Evolutionary conservation across 2,797 vertebrate species (phyloP).

Genomic region (Poeciliopsis presidionis): DNA sequence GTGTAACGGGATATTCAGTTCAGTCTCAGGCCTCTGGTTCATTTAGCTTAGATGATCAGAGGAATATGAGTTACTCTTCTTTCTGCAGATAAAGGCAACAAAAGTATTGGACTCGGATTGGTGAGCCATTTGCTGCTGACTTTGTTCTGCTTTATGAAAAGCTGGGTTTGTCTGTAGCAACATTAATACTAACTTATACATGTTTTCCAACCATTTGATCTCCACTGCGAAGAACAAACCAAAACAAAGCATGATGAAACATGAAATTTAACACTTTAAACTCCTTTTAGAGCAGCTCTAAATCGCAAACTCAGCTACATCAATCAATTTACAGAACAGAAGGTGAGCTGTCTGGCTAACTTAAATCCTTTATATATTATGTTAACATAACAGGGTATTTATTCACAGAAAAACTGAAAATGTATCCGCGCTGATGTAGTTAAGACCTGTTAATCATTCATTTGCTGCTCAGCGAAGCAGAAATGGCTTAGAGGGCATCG

Average conservation of each 20-base stretch:
- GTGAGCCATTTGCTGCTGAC: conserved; percentile 32
- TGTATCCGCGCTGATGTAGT: not conserved
- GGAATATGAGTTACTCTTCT: conserved; percentile 41
- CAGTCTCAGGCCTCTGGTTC: conserved; percentile 49
- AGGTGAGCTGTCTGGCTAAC: not conserved
- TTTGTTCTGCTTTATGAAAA: conserved; percentile 34
- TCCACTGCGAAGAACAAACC: not conserved
- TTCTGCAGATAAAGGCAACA: conserved; percentile 48
- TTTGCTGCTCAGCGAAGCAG: not conserved
- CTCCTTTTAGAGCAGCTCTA: not conserved
- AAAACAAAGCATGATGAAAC: not conserved
- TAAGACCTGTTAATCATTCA: not conserved
- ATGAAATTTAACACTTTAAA: not conserved
- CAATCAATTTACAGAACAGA: not conserved
- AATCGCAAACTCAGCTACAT: not conserved
- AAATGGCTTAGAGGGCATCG: not conserved
- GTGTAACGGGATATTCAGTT: conserved; percentile 44
- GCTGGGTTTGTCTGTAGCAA: not conserved
- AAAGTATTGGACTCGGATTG: conserved; percentile 50
- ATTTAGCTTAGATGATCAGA: conserved; percentile 57
- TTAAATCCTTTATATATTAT: not conserved
- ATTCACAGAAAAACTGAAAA: not conserved
- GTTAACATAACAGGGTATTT: not conserved
- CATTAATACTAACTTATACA: not conserved
- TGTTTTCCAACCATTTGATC: not conserved